Evolutionary conservation across 2,797 vertebrate species (phyloP), one percentile per base, ranked within the genome.

Genomic region (Tragelaphus oryx): DNA sequence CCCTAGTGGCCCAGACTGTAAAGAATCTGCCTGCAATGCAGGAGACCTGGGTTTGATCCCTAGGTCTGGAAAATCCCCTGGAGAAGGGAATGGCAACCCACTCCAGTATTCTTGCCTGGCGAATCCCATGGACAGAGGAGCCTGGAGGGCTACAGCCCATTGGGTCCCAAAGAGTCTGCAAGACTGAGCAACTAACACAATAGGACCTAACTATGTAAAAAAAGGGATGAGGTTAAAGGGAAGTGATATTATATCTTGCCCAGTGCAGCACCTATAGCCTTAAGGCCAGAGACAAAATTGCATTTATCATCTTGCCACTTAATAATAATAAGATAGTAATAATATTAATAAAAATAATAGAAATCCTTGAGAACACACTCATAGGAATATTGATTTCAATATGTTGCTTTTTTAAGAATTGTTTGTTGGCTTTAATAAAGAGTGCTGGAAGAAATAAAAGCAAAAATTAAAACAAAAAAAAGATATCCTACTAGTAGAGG

Each of bases 381-480:
- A 83, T 57, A 87, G 37, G 11, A 26, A 46, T 48, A 11, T 71
- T 85, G 46, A 80, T 80, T 91, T 95, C 5, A 89, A 60, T 44
- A 54, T 75, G 8, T 33, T 68, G 28, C 82, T 94, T 68, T 41
- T 93, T n/a, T 71, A 81, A 89, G 48, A 88, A 71, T 81, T 48
- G 28, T n/a, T 87, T 87, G 37, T 28, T 96, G 87, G 37, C n/a
- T 89, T 93, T 57, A 84, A 44, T 80, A 84, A 90, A 95, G 48
- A 89, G 50, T 78, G 28, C 50, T 89, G 37, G 71, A 50, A 20
- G 57, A 95, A 60, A 82, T 91, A 88, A 75, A 59, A 54, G 30
- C 46, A 28, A 71, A 71, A 71, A 3, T 41, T 11, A 5, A 71
- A 68, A 71, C 37, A 41, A 71, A 6, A 4, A 24, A 44, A 13